Conservation (phyloP, 2,113 vertebrate genomes). For the Tupaia chinensis region DNA sequence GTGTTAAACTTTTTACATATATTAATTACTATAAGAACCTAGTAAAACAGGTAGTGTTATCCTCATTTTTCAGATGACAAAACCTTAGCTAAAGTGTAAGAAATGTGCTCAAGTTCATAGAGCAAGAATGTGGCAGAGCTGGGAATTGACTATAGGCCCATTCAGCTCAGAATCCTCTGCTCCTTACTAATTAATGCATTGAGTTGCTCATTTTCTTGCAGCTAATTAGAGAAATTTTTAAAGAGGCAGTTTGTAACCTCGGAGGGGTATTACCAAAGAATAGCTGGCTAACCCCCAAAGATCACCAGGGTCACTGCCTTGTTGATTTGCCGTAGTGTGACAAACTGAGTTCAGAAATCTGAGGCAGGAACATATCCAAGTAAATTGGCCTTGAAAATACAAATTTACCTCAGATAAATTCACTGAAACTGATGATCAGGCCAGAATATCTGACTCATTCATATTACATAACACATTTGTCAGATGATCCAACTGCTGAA, state of each 20-base stretch:
- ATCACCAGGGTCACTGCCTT: neutral
- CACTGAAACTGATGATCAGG: neutral
- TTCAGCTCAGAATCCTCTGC: neutral
- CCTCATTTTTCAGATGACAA: slow-evolving; percentile 51
- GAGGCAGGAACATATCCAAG: neutral
- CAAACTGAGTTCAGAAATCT: neutral
- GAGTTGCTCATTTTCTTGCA: neutral
- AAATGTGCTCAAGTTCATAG: neutral
- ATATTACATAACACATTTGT: neutral
- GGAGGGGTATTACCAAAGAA: neutral
- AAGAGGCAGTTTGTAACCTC: neutral
- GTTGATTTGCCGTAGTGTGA: neutral
- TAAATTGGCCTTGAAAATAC: neutral
- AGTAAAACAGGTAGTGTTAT: neutral
- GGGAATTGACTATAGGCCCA: neutral
- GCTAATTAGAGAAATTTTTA: neutral
- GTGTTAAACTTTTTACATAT: neutral
- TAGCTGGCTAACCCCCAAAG: neutral
- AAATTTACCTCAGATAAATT: neutral
- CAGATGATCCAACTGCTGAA: neutral
- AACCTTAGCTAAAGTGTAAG: neutral
- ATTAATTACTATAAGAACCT: neutral
- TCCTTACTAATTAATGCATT: neutral
- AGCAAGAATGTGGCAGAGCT: neutral
- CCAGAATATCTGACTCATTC: neutral